Base-by-base conservation (phyloP, 30 jellyfish, hydroid and myxozoan species). In the Pseudorhiza aurosa region DNA sequence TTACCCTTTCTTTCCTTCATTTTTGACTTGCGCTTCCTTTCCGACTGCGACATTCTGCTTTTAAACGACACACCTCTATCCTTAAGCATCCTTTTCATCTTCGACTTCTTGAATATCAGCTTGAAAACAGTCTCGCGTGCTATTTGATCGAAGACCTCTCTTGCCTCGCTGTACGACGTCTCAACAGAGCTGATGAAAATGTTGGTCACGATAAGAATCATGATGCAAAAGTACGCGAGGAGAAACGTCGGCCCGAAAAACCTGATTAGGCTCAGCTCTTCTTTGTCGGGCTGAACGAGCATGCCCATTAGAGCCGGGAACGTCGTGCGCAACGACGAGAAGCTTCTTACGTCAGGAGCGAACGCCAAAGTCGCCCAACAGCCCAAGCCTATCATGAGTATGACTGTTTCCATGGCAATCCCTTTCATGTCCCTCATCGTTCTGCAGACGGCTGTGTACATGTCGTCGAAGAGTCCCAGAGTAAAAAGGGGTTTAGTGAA, bases 311-410 rank as follows among this genome's bases (percentile, higher is more conserved):
- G 68, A 2, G 86, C 70, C 7, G 85, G 81, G 33, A 68, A 71
- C 19, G 95, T 26, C 11, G 50, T 43, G 0, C 55, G 43, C 9
- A 70, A 5, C 7, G 82, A 11, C 0, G 82, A 62, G 83, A 83
- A 83, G 25, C 75, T 46, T 4, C 69, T 26, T 39, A 68, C 56
- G 5, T n/a, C 55, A 26, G 56, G 82, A 26, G 58, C 87, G 19
- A 83, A 83, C 58, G 87, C 87, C 43, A 74, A 57, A 44, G 62
- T 63, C 32, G 82, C 95, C 95, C 95, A 83, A 43, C 24, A 59
- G n/a, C 72, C 50, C 12, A 83, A 70, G 26, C 74, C 95, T 14
- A 83, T 39, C 0, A 68, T 19, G 4, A 83, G 31, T 2, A 83
- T 63, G 31, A 59, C 30, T 2, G 95, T 71, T 37, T 83, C 88